Base-by-base conservation (phyloP, 2,113 vertebrate genomes). In the Cebus imitator region DNA sequence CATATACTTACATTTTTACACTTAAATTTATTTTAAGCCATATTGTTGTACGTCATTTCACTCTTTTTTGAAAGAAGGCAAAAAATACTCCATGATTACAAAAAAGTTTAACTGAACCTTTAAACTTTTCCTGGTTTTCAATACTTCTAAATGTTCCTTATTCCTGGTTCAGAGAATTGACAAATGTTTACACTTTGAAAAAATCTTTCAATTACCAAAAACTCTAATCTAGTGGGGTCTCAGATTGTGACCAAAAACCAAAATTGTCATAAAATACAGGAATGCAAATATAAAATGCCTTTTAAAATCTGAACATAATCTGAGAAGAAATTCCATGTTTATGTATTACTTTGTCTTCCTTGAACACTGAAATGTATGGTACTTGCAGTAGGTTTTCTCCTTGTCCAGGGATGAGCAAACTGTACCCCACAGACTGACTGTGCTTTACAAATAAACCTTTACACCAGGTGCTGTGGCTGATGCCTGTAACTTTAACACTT, bases 221-320 rank as follows among this genome's bases (percentile, higher is more conserved):
- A 50, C 20, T 95, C 35, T 43, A 37, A 57, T 82, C 35, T 78
- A 14, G 0, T 52, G 13, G 3, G 23, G n/a, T 61, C 81, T 83
- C 72, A 90, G n/a, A 94, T 75, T 50, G 16, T 94, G 57, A 87
- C 25, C 57, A 89, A 72, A 82, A 95, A 78, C 7, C 50, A 8
- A 92, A 85, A 91, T 81, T 76, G 70, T 86, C 55, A 70, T 87
- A 23, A 82, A 96, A 88, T 17, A 76, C 50, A 82, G 88, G 78
- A 85, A 80, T 37, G 32, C 48, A 58, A 83, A 82, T 52, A 78
- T 25, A 35, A 72, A 87, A 30, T 21, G 3, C 50, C 64, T 70
- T 76, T 83, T 55, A 94, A 96, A 90, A 64, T 40, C 9, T 78
- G 40, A 75, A 76, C 21, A 70, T 48, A 23, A 82, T 40, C 83